phyloP scores from a whole-genome alignment of 2,113 vertebrate species.

The Uria lomvia region DNA sequence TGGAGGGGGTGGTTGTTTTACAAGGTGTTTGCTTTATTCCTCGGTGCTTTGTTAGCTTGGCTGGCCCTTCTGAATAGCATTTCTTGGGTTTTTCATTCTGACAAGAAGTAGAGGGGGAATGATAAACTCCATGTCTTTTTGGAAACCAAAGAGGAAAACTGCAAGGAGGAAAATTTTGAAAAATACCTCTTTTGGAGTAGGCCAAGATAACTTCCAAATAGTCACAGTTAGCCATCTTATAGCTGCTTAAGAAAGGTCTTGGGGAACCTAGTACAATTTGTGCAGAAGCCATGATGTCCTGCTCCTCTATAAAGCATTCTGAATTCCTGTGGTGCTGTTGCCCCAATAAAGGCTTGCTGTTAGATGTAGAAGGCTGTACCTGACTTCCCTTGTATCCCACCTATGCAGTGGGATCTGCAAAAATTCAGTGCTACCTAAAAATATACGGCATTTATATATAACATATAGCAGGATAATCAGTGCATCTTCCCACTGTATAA shows the following conservation, averaged over 20 bases:
- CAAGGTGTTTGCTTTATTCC: not conserved
- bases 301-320: not conserved
- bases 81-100: not conserved
- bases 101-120: not conserved
- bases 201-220: not conserved
- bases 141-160: not conserved
- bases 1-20: not conserved
- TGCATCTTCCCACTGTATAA: not conserved
- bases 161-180: not conserved
- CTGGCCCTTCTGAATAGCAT: not conserved
- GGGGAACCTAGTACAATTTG: not conserved
- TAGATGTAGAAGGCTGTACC: not conserved
- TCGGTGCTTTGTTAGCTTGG: not conserved
- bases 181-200: not conserved
- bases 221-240: not conserved
- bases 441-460: not conserved
- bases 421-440: not conserved
- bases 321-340: not conserved
- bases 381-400: not conserved
- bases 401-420: not conserved
- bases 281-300: fast-evolving
- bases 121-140: not conserved
- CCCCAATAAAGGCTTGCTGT: not conserved
- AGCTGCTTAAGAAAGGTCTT: not conserved
- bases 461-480: not conserved